Base-by-base conservation (phyloP, 2,113 vertebrate genomes). In the Paramormyrops kingsleyae region DNA sequence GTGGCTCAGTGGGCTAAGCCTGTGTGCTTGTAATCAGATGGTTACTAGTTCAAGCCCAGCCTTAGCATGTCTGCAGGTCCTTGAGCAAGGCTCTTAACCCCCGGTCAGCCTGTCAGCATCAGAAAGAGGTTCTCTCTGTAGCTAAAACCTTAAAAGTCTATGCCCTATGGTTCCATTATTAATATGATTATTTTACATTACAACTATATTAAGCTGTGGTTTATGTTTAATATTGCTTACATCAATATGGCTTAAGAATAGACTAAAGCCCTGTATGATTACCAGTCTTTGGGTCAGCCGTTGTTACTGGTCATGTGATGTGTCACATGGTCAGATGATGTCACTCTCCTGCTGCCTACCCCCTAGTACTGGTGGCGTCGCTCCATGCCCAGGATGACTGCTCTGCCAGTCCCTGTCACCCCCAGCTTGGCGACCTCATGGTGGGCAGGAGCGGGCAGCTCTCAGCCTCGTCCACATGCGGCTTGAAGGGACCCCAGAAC, bases 381-480 rank as follows among this genome's bases (percentile, higher is more conserved):
- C 92, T 70, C 31, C 62, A 66, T 17, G 91, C 94, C 31, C 96
- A 96, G 88, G 95, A 95, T 46, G 94, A 92, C 86, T 97, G 96
- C 90, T 88, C 49, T 62, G 90, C 47, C 1, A 92, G 93, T 13
- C 94, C 94, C 8, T 98, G 97, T 90, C 92, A 95, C 88, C 97
- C 97, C 0, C 90, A 92, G 0, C 66, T 96, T 0, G 96, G 97
- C 7, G 95, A 98, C 91, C 95, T 99, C 89, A 96, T 98, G 62
- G 92, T 95, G 90, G 97, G 97, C 52, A 96, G 96, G 1, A 94
- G 94, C 0, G 90, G 91, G 1, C 96, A 96, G 17, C 95, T 98
- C 31, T 96, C 91, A 0, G 95, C 96, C 46, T 95, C 97, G 0
- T 98, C 97, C 35, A 98, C 97, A 13, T 98, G 97, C 13, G 96